Evolutionary conservation across 2,797 vertebrate genomes (phyloP), one percentile per base, ranked within the genome.

Genomic region (Pitangus sulphuratus): DNA sequence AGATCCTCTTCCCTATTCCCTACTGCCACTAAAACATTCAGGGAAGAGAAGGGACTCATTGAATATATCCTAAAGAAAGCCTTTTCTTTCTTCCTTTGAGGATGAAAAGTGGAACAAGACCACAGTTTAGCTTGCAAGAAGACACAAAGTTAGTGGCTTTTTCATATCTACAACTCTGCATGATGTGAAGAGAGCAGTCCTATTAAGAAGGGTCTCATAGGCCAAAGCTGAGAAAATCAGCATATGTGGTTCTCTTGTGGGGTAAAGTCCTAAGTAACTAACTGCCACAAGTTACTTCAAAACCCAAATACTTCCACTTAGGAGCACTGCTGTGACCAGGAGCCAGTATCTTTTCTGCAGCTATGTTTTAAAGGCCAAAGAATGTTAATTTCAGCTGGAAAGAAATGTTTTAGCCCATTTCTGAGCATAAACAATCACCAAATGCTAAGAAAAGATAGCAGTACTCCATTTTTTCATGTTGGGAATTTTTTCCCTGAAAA

Each of bases 81-180:
- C 33, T 61, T 74, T 81, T 80, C 75, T 74, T 72, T 64, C 26
- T 79, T 19, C 25, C 35, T 39, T 61, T 3, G 7, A 33, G 71
- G 42, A 87, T 69, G 26, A 69, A 82, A 95, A 96, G 39, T 65
- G 47, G 61, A 93, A 75, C 66, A 91, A 92, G 56, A 90, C 44
- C 60, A 89, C 60, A 84, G 82, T 89, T 96, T 77, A 96, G 45
- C 17, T 86, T 83, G 64, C 85, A 96, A 95, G 76, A 69, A 45
- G 61, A 93, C n/a, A 81, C 13, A 40, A 91, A 90, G 13, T 68
- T 77, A 86, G 62, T 76, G 58, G 78, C 16, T 94, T 50, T 92
- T 91, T 51, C 60, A 22, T 68, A 96, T 87, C 75, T 89, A 66
- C 83, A 92, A 94, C 39, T 82, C 64, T 87, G 58, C 47, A 57